Evolutionary conservation across 1,140 invertebrate species (phyloP).

Genomic region (Brachionus manjavacas): DNA sequence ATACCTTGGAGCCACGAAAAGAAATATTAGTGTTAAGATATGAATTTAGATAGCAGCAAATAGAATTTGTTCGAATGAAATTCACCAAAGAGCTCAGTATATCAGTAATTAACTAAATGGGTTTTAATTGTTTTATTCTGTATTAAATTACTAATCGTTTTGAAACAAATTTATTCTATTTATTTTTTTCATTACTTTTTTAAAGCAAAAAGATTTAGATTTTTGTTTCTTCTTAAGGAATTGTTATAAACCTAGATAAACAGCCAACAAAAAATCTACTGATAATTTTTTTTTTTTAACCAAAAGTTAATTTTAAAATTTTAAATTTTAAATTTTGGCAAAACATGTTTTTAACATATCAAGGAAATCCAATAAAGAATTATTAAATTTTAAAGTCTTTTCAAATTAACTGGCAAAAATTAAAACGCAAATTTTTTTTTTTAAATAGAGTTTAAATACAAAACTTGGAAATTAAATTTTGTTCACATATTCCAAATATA

Average conservation of each 20-base stretch:
- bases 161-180: neutral
- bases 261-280: too few species aligned
- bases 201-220: neutral
- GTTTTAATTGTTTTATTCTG: neutral
- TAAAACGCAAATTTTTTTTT: too few species aligned
- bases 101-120: neutral
- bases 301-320: too few species aligned
- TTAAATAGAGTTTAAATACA: too few species aligned
- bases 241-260: neutral
- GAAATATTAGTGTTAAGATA: neutral
- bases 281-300: too few species aligned
- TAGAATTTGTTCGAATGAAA: neutral
- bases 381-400: too few species aligned
- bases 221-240: neutral
- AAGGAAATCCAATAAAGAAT: too few species aligned
- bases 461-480: too few species aligned
- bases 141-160: neutral
- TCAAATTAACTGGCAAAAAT: too few species aligned
- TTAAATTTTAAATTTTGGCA: too few species aligned
- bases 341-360: too few species aligned
- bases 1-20: neutral
- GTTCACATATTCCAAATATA: too few species aligned
- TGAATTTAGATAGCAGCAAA: neutral
- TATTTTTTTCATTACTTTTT: neutral
- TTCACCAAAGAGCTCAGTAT: neutral